Base-by-base conservation (phyloP, 2,113 vertebrate genomes). In the Bostrychus sinensis region DNA sequence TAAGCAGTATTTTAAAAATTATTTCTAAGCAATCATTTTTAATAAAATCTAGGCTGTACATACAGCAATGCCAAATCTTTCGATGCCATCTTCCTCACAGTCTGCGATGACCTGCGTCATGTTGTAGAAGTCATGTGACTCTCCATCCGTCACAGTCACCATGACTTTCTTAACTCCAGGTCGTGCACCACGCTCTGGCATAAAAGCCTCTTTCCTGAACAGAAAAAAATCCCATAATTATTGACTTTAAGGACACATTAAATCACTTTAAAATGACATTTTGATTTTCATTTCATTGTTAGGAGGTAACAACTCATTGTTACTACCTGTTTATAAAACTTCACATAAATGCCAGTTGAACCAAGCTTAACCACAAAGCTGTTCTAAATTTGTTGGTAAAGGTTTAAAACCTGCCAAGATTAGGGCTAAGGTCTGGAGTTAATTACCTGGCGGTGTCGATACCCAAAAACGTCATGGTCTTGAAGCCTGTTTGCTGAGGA, bases 111-210 rank as follows among this genome's bases (percentile, higher is more conserved):
- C 95, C 1, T 73, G 5, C 1, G 86, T 16, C 14, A 96, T 87
- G 10, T 65, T 82, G 61, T 94, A 72, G 72, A 83, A 92, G 83
- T 99, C 97, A 14, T 98, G 96, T 43, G 97, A 98, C 84, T 98
- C 96, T 20, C 97, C 97, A 23, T 99, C 97, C 0, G 97, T 99
- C 80, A 99, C 95, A 61, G 97, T 95, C 68, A 99, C 94, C 97
- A 99, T 99, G 57, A 99, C 94, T 79, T 97, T 99, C 62, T 97
- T 96, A 20, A 94, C 95, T 19, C 94, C 96, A 28, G 78, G 88
- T 48, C 96, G 89, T 1, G 95, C 96, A 0, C 97, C 97, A 0
- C 91, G 89, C 78, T 93, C 93, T 67, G 88, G 90, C 54, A 92
- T 95, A 86, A 98, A 99, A 30, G 96, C 96, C 72, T 98, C 94